Percentiles rank a stretch among this genome's conserved stretches.
Evolutionary conservation across 2,113 vertebrate species (phyloP).

Genomic region (Rhabdornis inornatus): DNA sequence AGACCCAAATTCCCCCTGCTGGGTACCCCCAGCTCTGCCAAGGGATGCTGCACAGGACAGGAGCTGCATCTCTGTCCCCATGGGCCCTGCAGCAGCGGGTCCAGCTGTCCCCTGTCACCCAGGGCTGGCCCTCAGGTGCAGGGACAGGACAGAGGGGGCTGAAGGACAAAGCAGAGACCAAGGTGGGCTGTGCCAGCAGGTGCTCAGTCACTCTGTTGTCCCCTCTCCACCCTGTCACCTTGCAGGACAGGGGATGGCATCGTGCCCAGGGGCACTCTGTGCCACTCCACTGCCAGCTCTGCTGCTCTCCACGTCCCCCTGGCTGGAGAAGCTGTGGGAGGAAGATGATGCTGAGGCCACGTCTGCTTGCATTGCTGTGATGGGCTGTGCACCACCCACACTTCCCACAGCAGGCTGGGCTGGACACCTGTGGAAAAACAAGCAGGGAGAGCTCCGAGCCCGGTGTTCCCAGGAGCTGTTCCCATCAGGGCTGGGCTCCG

Average conservation of each 20-base stretch:
- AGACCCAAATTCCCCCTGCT: neutral
- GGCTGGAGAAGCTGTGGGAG: neutral
- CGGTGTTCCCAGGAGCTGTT: neutral
- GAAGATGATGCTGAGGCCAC: neutral
- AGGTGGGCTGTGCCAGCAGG: neutral
- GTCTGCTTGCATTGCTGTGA: neutral
- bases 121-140: neutral
- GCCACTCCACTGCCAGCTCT: neutral
- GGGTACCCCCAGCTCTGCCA: neutral
- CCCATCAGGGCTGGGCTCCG: neutral
- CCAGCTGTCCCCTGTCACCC: neutral
- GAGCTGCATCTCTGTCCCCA: neutral
- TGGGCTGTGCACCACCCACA: neutral
- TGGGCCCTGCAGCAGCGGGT: neutral
- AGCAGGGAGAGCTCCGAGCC: neutral
- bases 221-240: neutral
- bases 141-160: neutral
- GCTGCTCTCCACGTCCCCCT: neutral
- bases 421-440: neutral
- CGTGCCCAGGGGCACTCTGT: accelerated
- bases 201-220: neutral
- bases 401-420: neutral
- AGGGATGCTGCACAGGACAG: neutral
- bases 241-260: neutral
- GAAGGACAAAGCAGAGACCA: neutral